A percentile compares a stretch with the other conserved stretches of the same genome.
These are phyloP conservation scores for Ormia ochracea DNA, from an alignment of 2,888 invertebrate species.

Conservation along the genomic window DNA sequence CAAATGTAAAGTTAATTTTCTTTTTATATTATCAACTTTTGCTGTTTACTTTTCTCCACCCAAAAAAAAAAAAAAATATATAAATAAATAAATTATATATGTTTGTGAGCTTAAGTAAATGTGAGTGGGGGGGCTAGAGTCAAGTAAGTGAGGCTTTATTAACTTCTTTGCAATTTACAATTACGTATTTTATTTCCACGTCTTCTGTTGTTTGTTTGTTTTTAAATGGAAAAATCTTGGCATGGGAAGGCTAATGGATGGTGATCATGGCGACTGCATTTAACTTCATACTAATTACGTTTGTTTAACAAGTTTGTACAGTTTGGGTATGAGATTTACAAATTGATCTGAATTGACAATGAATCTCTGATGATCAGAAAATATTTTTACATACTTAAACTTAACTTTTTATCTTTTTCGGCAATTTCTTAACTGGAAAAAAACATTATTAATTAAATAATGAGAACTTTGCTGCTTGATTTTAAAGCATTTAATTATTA, in stretches of 20 bases:
- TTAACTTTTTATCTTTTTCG: too few relatives aligned
- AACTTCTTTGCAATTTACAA: conserved; percentile 7
- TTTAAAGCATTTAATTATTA: too few relatives aligned
- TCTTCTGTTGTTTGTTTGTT: conserved; percentile 17
- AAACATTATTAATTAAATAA: too few relatives aligned
- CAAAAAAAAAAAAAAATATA: neutral
- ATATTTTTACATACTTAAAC: too few relatives aligned
- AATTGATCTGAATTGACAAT: too few relatives aligned
- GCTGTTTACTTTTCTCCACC: neutral
- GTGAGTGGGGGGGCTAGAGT: neutral
- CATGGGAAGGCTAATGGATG: neutral
- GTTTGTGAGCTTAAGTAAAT: neutral
- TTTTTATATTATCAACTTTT: conserved; percentile 5
- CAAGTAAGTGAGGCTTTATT: neutral
- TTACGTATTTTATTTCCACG: neutral
- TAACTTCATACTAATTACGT: conserved; percentile 45
- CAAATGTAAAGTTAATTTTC: conserved; percentile 23
- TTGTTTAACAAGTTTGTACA: conserved; percentile 50
- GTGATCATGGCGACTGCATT: neutral
- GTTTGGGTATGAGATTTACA: neutral
- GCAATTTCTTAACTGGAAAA: too few relatives aligned
- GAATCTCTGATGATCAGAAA: too few relatives aligned
- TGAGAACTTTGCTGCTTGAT: too few relatives aligned
- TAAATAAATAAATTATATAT: neutral
- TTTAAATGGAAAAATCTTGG: conserved; percentile 11